Conservation (phyloP, 2,797 vertebrate species). For the Fratercula arctica region DNA sequence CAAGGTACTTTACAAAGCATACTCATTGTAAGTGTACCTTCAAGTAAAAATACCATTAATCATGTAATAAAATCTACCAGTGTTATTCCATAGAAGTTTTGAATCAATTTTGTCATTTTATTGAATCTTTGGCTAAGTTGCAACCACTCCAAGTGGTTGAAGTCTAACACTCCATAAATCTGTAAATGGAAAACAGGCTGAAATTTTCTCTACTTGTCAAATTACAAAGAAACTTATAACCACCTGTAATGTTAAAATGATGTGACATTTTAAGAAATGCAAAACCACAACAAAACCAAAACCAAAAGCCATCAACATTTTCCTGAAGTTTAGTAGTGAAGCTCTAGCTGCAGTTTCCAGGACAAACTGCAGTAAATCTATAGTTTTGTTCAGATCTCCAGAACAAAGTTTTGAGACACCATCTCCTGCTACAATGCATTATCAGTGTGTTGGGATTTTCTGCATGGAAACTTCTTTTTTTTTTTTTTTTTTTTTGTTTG, state of each 20-base stretch:
- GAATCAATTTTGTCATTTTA: not conserved
- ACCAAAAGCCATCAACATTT: accelerated
- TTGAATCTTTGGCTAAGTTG: not conserved
- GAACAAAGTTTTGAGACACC: not conserved
- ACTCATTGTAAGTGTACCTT: not conserved
- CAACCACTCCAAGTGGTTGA: not conserved
- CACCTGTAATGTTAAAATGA: not conserved
- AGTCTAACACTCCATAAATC: not conserved
- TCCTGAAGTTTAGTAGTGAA: not conserved
- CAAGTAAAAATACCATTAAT: not conserved
- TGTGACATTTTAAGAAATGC: not conserved
- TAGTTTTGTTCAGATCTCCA: not conserved
- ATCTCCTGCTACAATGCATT: not conserved
- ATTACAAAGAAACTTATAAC: not conserved
- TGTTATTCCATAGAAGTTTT: not conserved
- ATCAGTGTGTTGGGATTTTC: not conserved
- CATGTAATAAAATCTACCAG: not conserved
- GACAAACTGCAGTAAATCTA: not conserved
- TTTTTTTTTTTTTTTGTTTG: not conserved
- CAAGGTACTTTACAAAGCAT: not conserved
- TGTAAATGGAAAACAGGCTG: not conserved
- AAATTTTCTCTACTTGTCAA: not conserved
- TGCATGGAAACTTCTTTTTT: accelerated
- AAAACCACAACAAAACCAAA: not conserved
- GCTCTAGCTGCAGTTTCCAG: accelerated